phyloP scores from a whole-genome alignment of 1,140 invertebrate species.

The Temnothorax curvispinosus region DNA sequence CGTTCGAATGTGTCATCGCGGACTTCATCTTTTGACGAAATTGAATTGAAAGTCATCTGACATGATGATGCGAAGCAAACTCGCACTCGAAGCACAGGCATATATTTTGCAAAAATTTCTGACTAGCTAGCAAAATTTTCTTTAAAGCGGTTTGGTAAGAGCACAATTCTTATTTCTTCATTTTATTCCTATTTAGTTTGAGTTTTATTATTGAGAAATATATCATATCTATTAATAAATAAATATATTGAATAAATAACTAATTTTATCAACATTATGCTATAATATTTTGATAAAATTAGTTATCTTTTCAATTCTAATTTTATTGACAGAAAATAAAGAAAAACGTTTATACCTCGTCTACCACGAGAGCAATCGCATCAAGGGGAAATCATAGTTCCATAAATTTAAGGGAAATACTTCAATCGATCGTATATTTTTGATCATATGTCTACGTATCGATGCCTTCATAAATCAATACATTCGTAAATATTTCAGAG shows the following conservation, averaged over 20 bases:
- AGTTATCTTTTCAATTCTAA: background rate
- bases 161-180: background rate
- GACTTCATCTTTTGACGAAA: background rate
- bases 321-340: background rate
- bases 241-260: too few relatives aligned
- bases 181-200: background rate
- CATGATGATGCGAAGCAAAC: background rate
- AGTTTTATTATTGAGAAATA: background rate
- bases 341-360: conserved; percentile 4
- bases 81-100: too few relatives aligned
- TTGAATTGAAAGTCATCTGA: background rate
- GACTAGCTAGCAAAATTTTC: background rate
- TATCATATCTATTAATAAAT: too few relatives aligned
- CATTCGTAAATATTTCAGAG: conserved; percentile 21
- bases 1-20: conserved; percentile 8
- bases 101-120: background rate
- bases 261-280: too few relatives aligned
- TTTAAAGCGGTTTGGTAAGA: background rate
- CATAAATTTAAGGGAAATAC: background rate
- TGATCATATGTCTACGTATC: background rate
- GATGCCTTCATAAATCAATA: conserved; percentile 10
- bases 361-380: background rate
- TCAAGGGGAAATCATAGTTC: conserved; percentile 8
- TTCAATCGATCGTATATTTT: conserved; percentile 22
- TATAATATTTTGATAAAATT: background rate